Evolutionary conservation across 1,140 invertebrate genomes (phyloP).

Genomic region (Drosophila orena): DNA sequence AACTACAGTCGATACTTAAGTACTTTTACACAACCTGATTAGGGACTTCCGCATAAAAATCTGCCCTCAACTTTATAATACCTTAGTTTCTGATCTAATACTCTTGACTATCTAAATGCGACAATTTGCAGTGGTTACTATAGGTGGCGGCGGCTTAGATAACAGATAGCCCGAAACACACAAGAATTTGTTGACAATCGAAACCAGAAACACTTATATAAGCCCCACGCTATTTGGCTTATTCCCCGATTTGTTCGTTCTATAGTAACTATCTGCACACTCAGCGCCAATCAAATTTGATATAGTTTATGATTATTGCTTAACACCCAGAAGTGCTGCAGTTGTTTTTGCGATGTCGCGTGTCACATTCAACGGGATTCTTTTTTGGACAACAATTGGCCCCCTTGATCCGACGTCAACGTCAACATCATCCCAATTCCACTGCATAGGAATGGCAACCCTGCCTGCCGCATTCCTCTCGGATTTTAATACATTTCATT

Average conservation of each 20-base stretch:
- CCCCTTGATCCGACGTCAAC: background rate
- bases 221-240: background rate
- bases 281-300: constrained; percentile 76
- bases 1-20: too few relatives aligned
- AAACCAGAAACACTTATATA: background rate
- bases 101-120: too few relatives aligned
- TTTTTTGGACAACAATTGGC: constrained; percentile 17
- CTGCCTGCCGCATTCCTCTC: background rate
- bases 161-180: too few relatives aligned
- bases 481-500: constrained; percentile 59
- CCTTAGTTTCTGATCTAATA: background rate
- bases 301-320: constrained; percentile 78
- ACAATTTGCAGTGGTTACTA: too few relatives aligned
- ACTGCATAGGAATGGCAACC: background rate
- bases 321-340: constrained; percentile 28
- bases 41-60: too few relatives aligned
- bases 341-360: constrained; percentile 61
- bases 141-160: too few relatives aligned
- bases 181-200: background rate
- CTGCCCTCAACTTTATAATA: background rate
- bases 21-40: too few relatives aligned
- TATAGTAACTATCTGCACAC: constrained; percentile 43
- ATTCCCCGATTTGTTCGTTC: constrained; percentile 1
- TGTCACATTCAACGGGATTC: constrained; percentile 55
- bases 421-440: background rate